These are phyloP conservation scores for Eupithecia pulchellata DNA, from an alignment of 2,888 invertebrate genomes.

Conservation along the genomic window DNA sequence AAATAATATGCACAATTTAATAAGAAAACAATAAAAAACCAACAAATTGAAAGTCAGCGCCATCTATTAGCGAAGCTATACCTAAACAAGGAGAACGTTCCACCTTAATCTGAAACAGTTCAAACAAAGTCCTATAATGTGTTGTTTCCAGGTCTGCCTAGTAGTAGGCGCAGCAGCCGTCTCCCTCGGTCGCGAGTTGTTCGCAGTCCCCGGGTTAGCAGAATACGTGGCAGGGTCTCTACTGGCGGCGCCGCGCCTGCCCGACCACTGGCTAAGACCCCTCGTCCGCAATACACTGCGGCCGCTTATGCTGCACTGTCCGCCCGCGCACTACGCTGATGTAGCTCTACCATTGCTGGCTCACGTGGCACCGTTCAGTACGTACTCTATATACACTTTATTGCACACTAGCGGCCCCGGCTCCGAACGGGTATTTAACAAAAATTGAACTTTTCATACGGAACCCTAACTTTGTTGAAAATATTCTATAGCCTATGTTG, in stretches of 20 bases:
- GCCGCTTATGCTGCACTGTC: conserved; percentile 94
- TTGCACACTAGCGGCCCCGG: no score
- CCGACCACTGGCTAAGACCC: conserved; percentile 93
- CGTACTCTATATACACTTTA: conserved; percentile 75
- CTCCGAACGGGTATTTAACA: no score
- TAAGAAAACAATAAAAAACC: no score
- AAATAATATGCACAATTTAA: no score
- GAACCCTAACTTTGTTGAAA: no score
- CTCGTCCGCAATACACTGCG: conserved; percentile 94
- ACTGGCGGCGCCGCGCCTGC: conserved; percentile 89
- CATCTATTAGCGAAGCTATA: no score
- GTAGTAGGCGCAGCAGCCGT: conserved; percentile 88
- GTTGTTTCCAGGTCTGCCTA: conserved; percentile 83
- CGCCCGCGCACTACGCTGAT: conserved; percentile 90
- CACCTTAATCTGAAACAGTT: no score
- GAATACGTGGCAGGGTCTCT: conserved; percentile 90
- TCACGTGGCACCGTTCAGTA: conserved; percentile 91
- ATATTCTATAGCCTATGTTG: no score
- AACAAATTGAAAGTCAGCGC: no score
- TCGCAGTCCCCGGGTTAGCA: conserved; percentile 90
- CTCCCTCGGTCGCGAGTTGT: conserved; percentile 94
- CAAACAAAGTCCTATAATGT: background rate
- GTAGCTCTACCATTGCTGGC: conserved; percentile 92
- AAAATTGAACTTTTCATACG: no score
- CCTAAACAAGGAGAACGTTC: no score